Evolutionary conservation across 2,113 vertebrate species (phyloP), one percentile per base, ranked within the genome.

Genomic region (Catharus bicknelli): DNA sequence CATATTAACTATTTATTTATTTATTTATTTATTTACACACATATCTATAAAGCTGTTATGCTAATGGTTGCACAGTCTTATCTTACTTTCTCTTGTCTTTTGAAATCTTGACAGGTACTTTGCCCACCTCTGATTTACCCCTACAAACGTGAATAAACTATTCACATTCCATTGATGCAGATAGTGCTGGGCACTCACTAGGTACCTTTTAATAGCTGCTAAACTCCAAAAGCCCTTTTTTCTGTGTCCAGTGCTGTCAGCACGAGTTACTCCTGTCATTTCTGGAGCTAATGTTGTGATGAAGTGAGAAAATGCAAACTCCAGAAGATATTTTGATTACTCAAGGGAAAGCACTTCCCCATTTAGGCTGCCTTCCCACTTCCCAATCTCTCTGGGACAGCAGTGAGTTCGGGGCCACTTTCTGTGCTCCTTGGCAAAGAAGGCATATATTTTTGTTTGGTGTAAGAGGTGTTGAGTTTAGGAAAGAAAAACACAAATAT

Each of bases 241-340:
- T 55, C 0, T 25, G 14, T 20, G 32, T 34, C 51, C 19, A 42
- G 13, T 50, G 21, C 12, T 78, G 17, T 69, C 43, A 70, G 51
- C 27, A 53, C 0, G 0, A 77, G 20, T 62, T 77, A 50, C 4
- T 66, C 20, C 32, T 57, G n/a, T 68, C 58, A 21, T 21, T 5
- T 2, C 12, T 48, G 36, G 42, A 57, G 21, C 23, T 48, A 22
- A 48, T 40, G 16, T 7, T 47, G n/a, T 64, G 36, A 45, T 16
- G 21, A 80, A 88, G 30, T 50, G 21, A 93, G 32, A 92, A 90
- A 90, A 66, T 19, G 7, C 0, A 0, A 69, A 62, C 25, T 59
- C 43, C 1, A 0, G 34, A 61, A 77, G 23, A 32, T 48, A 30
- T 36, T 66, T 86, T 55, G 19, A 36, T 53, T 73, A 47, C 13